Evolutionary conservation across 1,140 invertebrate genomes (phyloP), one percentile per base, ranked within the genome.

Genomic region (Drosophila grimshawi): DNA sequence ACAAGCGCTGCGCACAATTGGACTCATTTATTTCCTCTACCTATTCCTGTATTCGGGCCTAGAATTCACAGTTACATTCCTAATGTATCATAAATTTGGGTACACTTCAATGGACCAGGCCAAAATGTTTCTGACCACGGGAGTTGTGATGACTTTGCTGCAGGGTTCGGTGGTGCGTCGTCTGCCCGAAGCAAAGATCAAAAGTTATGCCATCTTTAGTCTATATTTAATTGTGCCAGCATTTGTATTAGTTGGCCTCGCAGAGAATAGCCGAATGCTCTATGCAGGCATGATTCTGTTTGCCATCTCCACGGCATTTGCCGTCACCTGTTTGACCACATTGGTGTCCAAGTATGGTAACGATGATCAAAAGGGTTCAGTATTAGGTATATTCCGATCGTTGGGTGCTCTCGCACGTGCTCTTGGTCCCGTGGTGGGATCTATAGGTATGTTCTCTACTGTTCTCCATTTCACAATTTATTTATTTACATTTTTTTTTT

Each of bases 1-100:
- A 46, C 91, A 93, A 68, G 93, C 95, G 66, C 93, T 99, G 53
- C 94, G 95, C 79, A 94, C 93, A 45, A 93, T 99, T 63, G 98
- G 98, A 57, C 78, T 94, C 37, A 95, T 98, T 27, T 99, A 99
- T 93, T 99, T 99, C 92, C 91, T 98, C 1, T 99, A 99, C 93
- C 93, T 99, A 45, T 98, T 99, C 90, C 94, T 99, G 29, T 99
- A 99, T 92, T 99, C 98, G 62, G 98, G 98, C 1, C 93, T 99
- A 39, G 99, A 99, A 93, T 99, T 99, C 91, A 99, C 98, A 2
- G 93, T 99, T 33, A 99, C 98, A 43, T 99, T 99, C 93, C 94
- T 99, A 33, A 99, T 98, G 51, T 98, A 99, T 94, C 95, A 98
- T 78, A 95, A 96, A 48, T 99, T 99, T 91, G 94, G 96, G 37